Evolutionary conservation across 2,888 invertebrate genomes (phyloP).

Genomic region (Platycheirus albimanus): DNA sequence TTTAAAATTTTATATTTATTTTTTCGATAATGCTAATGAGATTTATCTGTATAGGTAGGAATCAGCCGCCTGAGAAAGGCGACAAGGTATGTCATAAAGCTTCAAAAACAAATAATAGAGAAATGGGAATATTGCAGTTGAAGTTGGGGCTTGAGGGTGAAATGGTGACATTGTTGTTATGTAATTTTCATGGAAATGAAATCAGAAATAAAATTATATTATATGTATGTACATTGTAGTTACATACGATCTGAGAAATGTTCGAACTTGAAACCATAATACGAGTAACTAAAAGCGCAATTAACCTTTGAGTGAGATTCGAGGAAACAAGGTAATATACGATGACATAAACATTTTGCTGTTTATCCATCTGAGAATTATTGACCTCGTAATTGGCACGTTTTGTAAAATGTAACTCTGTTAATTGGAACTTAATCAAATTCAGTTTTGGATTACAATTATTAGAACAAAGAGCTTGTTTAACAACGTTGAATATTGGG

Average conservation of each 20-base stretch:
- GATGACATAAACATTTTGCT: neutral
- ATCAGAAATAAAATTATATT: too few relatives aligned
- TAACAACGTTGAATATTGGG: too few relatives aligned
- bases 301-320: constrained; percentile 1
- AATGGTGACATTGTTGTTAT: neutral
- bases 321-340: neutral
- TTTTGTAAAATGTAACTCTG: neutral
- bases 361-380: constrained; percentile 2
- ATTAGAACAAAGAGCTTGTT: neutral
- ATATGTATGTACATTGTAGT: too few relatives aligned
- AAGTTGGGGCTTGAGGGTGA: too few relatives aligned
- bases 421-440: constrained; percentile 2
- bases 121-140: too few relatives aligned
- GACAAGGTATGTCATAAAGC: too few relatives aligned
- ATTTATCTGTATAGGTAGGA: too few relatives aligned
- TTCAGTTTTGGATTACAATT: neutral
- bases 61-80: too few relatives aligned
- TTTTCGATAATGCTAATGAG: constrained; percentile 18
- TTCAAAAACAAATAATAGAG: too few relatives aligned
- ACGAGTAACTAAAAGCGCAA: too few relatives aligned
- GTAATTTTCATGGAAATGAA: constrained; percentile 9
- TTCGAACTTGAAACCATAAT: neutral
- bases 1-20: constrained; percentile 41
- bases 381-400: neutral
- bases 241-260: constrained; percentile 1